Percentiles rank a stretch among this genome's conserved stretches.
Conservation (phyloP, 2,113 vertebrate genomes). For the Dermatemys mawii region DNA sequence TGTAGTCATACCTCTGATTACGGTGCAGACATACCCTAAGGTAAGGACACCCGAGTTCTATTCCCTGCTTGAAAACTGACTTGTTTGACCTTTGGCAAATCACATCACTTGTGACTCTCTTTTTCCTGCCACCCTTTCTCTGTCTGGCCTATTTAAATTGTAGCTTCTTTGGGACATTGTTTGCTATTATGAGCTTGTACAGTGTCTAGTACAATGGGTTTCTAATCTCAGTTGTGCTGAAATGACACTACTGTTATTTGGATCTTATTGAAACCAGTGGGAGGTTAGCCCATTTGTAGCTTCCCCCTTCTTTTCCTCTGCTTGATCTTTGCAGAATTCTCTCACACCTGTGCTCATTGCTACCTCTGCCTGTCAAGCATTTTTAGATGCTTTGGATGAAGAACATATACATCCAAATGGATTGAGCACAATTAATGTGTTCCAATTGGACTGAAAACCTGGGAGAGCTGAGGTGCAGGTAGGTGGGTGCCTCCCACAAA, state of each 20-base stretch:
- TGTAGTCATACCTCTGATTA: neutral
- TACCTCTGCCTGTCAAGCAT: neutral
- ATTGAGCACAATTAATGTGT: neutral
- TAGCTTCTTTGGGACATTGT: neutral
- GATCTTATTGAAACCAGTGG: neutral
- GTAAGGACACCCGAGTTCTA: neutral
- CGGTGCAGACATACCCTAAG: neutral
- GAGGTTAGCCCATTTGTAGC: neutral
- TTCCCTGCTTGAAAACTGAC: neutral
- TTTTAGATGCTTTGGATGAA: neutral
- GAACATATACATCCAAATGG: neutral
- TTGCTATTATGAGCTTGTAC: neutral
- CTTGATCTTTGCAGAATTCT: neutral
- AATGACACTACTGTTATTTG: neutral
- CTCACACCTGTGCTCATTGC: neutral
- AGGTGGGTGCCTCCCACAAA: neutral
- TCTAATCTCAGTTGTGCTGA: neutral
- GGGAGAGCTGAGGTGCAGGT: neutral
- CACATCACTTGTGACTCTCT: neutral
- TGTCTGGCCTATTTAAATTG: neutral
- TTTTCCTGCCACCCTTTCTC: neutral
- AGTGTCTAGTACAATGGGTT: neutral
- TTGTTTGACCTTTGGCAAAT: neutral
- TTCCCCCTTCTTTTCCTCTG: neutral
- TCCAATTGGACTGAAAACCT: neutral